Evolutionary conservation across 1,140 invertebrate species (phyloP), one percentile per base, ranked within the genome.

Genomic region (Drosophila ambigua): DNA sequence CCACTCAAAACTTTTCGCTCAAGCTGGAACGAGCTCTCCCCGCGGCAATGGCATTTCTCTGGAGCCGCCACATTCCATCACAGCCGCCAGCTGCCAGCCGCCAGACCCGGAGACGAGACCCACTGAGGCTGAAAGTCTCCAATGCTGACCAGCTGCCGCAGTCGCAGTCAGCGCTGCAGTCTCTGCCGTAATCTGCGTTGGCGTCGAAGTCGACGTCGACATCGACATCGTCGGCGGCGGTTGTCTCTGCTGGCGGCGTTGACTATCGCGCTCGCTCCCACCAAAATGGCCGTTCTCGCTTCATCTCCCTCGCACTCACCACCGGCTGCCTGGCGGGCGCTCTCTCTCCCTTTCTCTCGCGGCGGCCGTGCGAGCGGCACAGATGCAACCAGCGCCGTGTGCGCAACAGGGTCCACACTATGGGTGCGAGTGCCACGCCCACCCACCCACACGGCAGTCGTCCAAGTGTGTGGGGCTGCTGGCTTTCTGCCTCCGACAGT

Each of bases 361-460:
- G 9, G 26, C 43, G 41, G 15, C 41, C 15, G 49, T 66, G 60
- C 41, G 60, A 53, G 26, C 15, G 16, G 71, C 48, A 41, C 72
- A 8, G 61, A 43, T 15, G 15, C 5, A 51, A 26, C 39, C 26
- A 5, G 24, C 5, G 28, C 51, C 43, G 48, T 82, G 72, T 51
- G 82, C 65, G 83, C 83, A 87, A 87, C 84, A 87, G 83, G 76
- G 83, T 52, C 63, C 72, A 89, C 83, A 73, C 87, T 87, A 88
- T 58, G 39, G 31, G 26, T 39, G 48, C 43, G 45, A 55, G 46
- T 60, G 28, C 28, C 46, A 48, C 66, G 65, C 48, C 62, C 64
- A 63, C 54, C 35, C 35, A 35, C 51, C 66, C 66, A 58, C 72
- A 72, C 79, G 78, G 79, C 79, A 77, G 9, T 58, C 45, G 39